Evolutionary conservation across 2,888 invertebrate species (phyloP), one percentile per base, ranked within the genome.

Genomic region (Eucera pruinosa): DNA sequence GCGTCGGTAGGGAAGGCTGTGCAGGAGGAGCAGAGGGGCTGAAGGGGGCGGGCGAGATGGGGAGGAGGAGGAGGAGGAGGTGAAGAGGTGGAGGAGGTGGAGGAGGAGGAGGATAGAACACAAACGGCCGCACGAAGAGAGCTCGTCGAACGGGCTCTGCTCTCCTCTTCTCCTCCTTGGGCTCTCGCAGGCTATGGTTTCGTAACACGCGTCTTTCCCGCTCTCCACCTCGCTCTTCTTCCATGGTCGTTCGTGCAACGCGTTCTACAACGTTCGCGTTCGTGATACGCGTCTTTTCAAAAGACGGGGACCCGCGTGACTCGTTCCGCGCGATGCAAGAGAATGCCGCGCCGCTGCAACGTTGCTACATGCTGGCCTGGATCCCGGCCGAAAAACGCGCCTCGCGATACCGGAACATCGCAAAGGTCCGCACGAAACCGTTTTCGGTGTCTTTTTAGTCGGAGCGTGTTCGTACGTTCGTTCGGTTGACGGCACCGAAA

Each of bases 161-260:
- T 78, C 83, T 83, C 60, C 79, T 82, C 78, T 69, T 72, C 78
- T 81, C 79, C 80, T 61, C 74, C 65, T 54, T 62, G 48, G 61
- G 62, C 64, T 69, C 81, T 83, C 83, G 86, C 85, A 81, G 78
- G 81, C 82, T 78, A 86, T 86, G 89, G 88, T 90, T 90, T 90
- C 89, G 89, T 90, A 90, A 90, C 80, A 85, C 82, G 80, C 86
- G 81, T 85, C 85, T 81, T 80, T 78, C 73, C 78, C 79, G 67
- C 77, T 78, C 80, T 71, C 73, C 80, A 48, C 74, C 60, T 30
- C 80, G 41, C 68, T 48, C 36, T 64, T 65, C 55, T 43, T 27
- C 66, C 50, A 55, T 36, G 74, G 33, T 23, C 52, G 72, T 72
- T 55, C 65, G 60, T 68, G 60, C 79, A 58, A 43, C 69, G 50